Percentiles rank a stretch among this genome's conserved stretches.
Conservation (phyloP, 2,797 vertebrate species). For the Pipistrellus nathusii region DNA sequence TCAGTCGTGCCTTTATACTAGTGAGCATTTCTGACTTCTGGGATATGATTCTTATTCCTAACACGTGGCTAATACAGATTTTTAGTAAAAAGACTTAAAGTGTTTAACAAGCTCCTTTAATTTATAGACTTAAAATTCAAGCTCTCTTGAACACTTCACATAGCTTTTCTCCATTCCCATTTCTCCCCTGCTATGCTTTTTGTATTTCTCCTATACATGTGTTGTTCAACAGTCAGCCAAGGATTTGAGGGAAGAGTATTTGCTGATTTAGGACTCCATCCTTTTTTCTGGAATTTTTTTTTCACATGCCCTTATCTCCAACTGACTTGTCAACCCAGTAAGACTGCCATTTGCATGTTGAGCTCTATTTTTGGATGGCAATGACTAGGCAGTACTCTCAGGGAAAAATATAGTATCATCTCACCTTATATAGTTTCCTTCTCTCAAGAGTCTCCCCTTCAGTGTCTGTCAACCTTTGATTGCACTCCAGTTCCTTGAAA, state of each 20-base stretch:
- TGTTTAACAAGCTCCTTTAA: not conserved
- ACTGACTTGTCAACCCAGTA: too few species aligned
- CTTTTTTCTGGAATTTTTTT: conserved; percentile 38
- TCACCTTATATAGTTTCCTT: not conserved
- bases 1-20: not conserved
- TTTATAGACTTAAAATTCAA: conserved; percentile 20
- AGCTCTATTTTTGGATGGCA: not conserved
- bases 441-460: not conserved
- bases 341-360: not conserved
- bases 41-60: not conserved
- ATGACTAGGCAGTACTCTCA: not conserved
- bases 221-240: not conserved
- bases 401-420: not conserved
- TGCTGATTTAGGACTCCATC: not conserved
- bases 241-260: not conserved
- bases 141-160: not conserved
- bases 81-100: not conserved
- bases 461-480: not conserved
- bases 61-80: not conserved
- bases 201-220: not conserved
- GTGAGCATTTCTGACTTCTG: not conserved
- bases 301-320: not conserved
- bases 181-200: not conserved
- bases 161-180: not conserved
- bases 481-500: not conserved